Evolutionary conservation across 2,797 vertebrate genomes (phyloP).

Genomic region (Sphaeramia orbicularis): DNA sequence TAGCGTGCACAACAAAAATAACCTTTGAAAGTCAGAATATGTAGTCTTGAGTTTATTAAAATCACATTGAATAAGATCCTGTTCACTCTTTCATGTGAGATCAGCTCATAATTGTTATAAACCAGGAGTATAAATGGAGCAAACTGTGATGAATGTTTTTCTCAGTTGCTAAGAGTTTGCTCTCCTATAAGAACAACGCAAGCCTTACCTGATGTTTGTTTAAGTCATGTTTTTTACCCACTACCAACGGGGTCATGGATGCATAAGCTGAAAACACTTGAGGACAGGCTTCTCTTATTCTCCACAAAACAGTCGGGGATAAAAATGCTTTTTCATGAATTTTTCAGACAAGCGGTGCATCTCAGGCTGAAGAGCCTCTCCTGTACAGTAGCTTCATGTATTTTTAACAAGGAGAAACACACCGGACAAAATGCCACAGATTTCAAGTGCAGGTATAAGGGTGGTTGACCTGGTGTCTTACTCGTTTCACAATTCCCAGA

Average conservation of each 20-base stretch:
- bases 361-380: constrained; percentile 47
- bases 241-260: constrained; percentile 30
- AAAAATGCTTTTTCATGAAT: constrained; percentile 62
- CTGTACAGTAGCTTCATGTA: constrained; percentile 58
- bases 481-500: constrained; percentile 40
- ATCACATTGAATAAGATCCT: too few species aligned
- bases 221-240: constrained; percentile 14
- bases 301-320: constrained; percentile 36
- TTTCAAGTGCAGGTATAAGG: constrained; percentile 55
- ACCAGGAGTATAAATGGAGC: too few species aligned
- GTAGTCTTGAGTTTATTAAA: too few species aligned
- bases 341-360: constrained; percentile 57
- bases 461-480: constrained; percentile 54
- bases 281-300: constrained; percentile 18
- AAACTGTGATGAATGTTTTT: too few species aligned
- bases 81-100: too few species aligned
- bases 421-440: constrained; percentile 64
- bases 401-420: constrained; percentile 70
- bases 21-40: too few species aligned
- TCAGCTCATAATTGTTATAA: too few species aligned
- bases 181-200: neutral
- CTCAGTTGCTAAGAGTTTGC: too few species aligned
- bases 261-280: neutral
- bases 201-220: too few species aligned
- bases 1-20: too few species aligned